These are phyloP conservation scores for Pipistrellus pygmaeus DNA, from an alignment of 2,797 vertebrate genomes.

Conservation along the genomic window DNA sequence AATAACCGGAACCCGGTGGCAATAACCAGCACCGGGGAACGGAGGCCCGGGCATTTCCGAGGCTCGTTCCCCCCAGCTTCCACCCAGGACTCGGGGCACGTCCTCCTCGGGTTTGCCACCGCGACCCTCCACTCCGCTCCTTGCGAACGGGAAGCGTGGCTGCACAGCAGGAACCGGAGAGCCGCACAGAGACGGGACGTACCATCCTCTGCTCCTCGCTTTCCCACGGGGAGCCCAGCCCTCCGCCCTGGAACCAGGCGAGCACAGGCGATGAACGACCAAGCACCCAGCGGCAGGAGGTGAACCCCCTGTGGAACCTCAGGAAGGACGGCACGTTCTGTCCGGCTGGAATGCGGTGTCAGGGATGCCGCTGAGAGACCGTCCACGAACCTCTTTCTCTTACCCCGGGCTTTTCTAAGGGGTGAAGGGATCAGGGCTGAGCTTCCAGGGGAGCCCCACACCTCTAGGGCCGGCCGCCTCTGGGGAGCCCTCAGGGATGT, in stretches of 20 bases:
- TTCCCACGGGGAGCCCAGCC: not conserved
- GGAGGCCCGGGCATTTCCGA: not conserved
- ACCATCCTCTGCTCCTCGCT: not conserved
- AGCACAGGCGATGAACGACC: not conserved
- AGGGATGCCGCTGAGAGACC: not conserved
- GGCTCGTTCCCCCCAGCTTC: not conserved
- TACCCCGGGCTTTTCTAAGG: not conserved
- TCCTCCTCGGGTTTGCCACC: too few relatives aligned
- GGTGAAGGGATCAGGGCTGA: constrained; percentile 45
- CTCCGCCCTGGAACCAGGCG: not conserved
- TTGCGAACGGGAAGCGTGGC: not conserved
- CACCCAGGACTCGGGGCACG: too few relatives aligned
- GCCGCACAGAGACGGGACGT: not conserved
- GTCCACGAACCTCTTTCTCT: constrained; percentile 1
- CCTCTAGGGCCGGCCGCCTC: constrained; percentile 24
- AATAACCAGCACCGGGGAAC: not conserved
- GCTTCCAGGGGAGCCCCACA: constrained; percentile 15
- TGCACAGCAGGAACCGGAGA: constrained; percentile 62
- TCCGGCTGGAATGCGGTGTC: not conserved
- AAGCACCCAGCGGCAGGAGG: constrained; percentile 49
- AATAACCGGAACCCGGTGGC: too few relatives aligned
- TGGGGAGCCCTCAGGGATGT: constrained; percentile 57
- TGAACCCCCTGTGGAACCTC: not conserved
- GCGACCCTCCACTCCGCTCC: not conserved
- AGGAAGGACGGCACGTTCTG: not conserved